Conservation (phyloP, 2,888 invertebrate species). For the Pristionchus exspectatus region DNA sequence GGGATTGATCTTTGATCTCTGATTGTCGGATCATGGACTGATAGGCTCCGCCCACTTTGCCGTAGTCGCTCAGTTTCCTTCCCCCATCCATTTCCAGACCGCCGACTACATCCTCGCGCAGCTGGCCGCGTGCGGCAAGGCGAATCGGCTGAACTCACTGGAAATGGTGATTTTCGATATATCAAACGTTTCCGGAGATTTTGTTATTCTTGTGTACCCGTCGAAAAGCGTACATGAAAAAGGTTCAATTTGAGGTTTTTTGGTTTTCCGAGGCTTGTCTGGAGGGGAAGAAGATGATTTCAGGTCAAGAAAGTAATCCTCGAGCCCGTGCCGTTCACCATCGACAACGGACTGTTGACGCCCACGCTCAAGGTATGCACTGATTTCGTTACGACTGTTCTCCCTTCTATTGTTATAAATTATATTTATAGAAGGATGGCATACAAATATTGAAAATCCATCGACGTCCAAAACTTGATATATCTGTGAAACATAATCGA, state of each 20-base stretch:
- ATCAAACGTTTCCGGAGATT: no score
- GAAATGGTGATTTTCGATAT: no score
- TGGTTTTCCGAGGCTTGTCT: no score
- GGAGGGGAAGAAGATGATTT: neutral
- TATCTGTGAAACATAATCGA: neutral
- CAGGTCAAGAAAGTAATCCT: constrained; percentile 88
- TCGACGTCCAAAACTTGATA: neutral
- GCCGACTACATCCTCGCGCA: constrained; percentile 87
- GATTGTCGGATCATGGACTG: neutral
- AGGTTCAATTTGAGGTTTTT: no score
- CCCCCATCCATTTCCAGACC: constrained; percentile 57
- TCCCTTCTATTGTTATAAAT: no score
- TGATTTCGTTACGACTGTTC: neutral
- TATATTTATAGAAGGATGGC: no score
- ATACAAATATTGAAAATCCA: no score
- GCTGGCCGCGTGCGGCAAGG: constrained; percentile 91
- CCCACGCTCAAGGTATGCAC: constrained; percentile 88
- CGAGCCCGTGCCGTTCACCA: constrained; percentile 95
- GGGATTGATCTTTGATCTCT: neutral
- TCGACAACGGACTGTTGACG: constrained; percentile 95
- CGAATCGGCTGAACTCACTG: constrained; percentile 93
- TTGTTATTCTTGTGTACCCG: no score
- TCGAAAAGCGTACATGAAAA: no score
- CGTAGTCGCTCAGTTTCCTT: neutral
- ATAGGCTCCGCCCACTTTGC: neutral